Base-by-base conservation (phyloP, 2,888 invertebrate genomes). In the Mesopsocus fuscifrons region DNA sequence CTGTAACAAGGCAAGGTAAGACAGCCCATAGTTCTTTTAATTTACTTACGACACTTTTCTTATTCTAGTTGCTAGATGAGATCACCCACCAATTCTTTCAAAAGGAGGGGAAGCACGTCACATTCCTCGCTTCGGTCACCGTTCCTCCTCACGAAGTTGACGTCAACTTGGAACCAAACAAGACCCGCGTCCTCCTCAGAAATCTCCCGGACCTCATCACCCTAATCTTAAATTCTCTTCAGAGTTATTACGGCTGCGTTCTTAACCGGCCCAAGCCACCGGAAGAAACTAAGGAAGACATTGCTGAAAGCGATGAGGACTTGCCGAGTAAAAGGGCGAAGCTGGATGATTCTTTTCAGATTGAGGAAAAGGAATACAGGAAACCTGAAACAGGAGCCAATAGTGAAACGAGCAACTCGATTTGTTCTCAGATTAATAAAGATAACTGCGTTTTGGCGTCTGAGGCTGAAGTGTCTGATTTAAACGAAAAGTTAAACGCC, bases 151-250 rank as follows among this genome's bases (percentile, higher is more conserved):
- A 54, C 20, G 56, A 61, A 16, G 48, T 71, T 20, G 73, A 74
- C 56, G 64, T 72, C 26, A 74, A 74, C 56, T 51, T 71, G 34
- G 72, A 74, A 46, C 69, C 72, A 2, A 71, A 72, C 55, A 74
- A 74, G 56, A 65, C 66, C 30, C 60, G 56, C 51, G 62, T 72
- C 31, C 53, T 68, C 33, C 54, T 72, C 2, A 63, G 64, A 34
- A 57, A 67, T 48, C 58, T 66, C 26, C 26, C 11, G 26, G 11
- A 26, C 26, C 26, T 6, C 26, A 6, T 26, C 26, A 26, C 26
- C 26, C 26, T 26, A 26, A 26, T n/a, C n/a, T n/a, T n/a, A n/a
- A n/a, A n/a, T n/a, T n/a, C n/a, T n/a, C n/a, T n/a, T n/a, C n/a
- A 6, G 9, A 33, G 6, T 33, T 33, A 9, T 9, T 33, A 33